Evolutionary conservation across 2,113 vertebrate genomes (phyloP), one percentile per base, ranked within the genome.

Genomic region (Budorcas taxicolor): DNA sequence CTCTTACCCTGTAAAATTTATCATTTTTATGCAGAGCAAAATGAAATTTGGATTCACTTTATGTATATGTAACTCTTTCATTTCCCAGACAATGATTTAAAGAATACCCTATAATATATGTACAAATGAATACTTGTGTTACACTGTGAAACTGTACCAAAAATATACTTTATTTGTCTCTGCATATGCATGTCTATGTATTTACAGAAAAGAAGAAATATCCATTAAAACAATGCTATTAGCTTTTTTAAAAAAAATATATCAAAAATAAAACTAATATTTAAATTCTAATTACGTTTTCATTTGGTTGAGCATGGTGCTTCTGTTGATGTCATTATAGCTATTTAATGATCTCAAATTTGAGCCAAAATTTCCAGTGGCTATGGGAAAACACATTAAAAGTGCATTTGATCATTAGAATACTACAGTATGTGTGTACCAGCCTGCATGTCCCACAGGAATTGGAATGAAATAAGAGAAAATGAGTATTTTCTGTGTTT

Each of bases 271-370:
- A 83, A 93, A 87, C 85, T 90, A 45, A 19, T 14, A 94, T 74
- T 96, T 97, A 62, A 96, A 33, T 95, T 95, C 47, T 90, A 92
- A 88, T 96, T 96, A 86, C n/a, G 57, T 92, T 96, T 97, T 67
- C 80, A 78, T 88, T 52, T 96, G 47, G 14, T 57, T 96, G 33
- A 96, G 31, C 53, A 88, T 74, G 52, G 10, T 40, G n/a, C 13
- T 57, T 95, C 60, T 64, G 40, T 83, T 91, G 45, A 36, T 94
- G 71, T 74, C 53, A 95, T 97, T 88, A 94, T 2, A 14, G 78
- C 25, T 80, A 58, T 87, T 93, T 92, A 98, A 97, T 58, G 76
- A 97, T 40, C 36, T 95, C 17, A 97, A 93, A 62, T 31, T 76
- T 97, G 64, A 95, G 78, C 57, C 87, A 97, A 96, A 97, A 89